Evolutionary conservation across 1,140 invertebrate genomes (phyloP), one percentile per base, ranked within the genome.

Genomic region (Drosophila simulans): DNA sequence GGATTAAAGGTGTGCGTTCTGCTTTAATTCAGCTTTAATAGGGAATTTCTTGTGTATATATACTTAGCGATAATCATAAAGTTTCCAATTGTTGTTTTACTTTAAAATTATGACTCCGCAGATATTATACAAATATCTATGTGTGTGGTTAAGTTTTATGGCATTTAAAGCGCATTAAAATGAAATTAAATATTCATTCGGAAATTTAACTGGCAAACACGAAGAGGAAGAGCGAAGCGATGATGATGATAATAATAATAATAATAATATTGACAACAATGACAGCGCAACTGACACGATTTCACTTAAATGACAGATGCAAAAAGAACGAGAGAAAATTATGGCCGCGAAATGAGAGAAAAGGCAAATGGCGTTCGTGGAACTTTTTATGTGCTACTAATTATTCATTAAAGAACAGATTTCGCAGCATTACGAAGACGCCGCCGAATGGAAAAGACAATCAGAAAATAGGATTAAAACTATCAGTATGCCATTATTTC

Each of bases 131-230:
- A 31, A 10, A 31, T 31, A 31, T 31, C 1, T 2, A 31, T 8
- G 34, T 54, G 48, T 43, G 25, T n/a, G 43, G 35, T 45, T 73
- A 59, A 49, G 60, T 63, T 74, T 56, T 13, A 54, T 52, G 71
- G 52, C 64, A 76, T 71, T 83, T 84, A 83, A 71, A 35, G 53
- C 77, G 65, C 70, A 84, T 83, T 83, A 71, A 71, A 80, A 71
- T 75, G 31, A 66, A 71, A 83, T 83, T 63, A 76, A 80, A 84
- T 66, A 84, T 83, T 83, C 80, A 83, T 84, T 51, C 45, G 13
- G 63, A 53, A 49, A 71, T 59, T 76, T 63, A 66, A 66, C 70
- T 37, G 53, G 46, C 72, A 69, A 66, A 64, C 66, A 57, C 25
- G 15, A 40, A 35, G n/a, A 27, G 43, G 34, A 39, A 31, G 17